Conservation (phyloP, 2,797 vertebrate species). For the Sebastes matsubarae region DNA sequence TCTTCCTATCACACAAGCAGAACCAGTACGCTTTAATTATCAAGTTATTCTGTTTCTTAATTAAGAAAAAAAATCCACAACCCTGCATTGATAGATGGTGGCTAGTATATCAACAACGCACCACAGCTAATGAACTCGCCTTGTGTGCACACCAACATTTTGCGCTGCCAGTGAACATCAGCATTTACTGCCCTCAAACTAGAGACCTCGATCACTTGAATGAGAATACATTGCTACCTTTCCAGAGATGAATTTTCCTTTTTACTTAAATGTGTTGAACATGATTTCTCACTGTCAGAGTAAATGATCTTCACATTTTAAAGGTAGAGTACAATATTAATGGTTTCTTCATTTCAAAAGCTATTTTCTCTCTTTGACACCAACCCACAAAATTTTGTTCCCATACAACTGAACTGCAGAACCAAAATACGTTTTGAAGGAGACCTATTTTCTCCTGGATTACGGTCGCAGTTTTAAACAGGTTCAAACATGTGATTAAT, state of each 20-base stretch:
- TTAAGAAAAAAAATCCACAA: neutral
- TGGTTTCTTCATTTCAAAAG: conserved; percentile 17
- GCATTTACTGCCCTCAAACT: conserved; percentile 21
- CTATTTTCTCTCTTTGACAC: neutral
- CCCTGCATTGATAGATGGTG: neutral
- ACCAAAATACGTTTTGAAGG: too few relatives aligned
- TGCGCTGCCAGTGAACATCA: neutral
- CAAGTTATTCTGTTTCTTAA: neutral
- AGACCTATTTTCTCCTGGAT: too few relatives aligned
- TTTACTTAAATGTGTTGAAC: neutral
- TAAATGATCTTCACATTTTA: conserved; percentile 3
- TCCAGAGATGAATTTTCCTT: neutral
- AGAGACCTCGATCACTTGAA: conserved; percentile 41
- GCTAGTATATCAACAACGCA: neutral
- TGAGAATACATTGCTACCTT: conserved; percentile 12
- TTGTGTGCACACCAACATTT: neutral
- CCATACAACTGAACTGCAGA: too few relatives aligned
- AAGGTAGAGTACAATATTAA: neutral
- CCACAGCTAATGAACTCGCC: neutral
- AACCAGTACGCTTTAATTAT: conserved; percentile 12
- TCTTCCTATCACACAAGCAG: neutral
- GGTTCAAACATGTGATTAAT: too few relatives aligned
- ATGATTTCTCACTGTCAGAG: conserved; percentile 13
- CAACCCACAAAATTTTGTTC: too few relatives aligned
- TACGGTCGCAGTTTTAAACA: too few relatives aligned